Evolutionary conservation across 2,113 vertebrate species (phyloP).

Genomic region (Poeciliopsis occidentalis): DNA sequence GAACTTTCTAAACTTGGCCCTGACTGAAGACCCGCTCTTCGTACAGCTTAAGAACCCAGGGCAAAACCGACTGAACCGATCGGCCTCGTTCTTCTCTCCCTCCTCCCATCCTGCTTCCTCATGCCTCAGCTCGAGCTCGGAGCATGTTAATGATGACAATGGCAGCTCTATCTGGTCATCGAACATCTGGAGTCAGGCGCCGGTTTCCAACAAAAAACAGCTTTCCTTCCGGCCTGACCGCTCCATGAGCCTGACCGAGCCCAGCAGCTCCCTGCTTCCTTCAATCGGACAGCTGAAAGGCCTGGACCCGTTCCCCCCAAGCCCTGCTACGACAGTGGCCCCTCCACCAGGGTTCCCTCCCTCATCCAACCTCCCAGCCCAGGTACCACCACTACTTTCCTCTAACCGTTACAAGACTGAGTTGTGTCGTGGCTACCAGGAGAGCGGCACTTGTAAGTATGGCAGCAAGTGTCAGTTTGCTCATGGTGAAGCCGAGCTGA

Average conservation of each 20-base stretch:
- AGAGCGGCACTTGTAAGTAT: slow-evolving; percentile 83
- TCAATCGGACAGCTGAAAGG: slow-evolving; percentile 63
- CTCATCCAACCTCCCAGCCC: slow-evolving; percentile 45
- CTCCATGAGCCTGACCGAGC: slow-evolving; percentile 83
- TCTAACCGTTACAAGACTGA: slow-evolving; percentile 85
- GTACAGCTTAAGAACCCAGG: slow-evolving; percentile 51
- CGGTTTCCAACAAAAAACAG: slow-evolving; percentile 53
- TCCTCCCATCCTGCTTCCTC: slow-evolving; percentile 50
- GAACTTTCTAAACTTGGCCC: slow-evolving; percentile 60
- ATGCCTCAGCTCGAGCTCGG: slow-evolving; percentile 61
- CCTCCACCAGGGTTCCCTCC: no score
- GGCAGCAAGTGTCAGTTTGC: slow-evolving; percentile 89
- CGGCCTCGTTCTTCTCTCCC: slow-evolving; percentile 64
- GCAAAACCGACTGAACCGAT: slow-evolving; percentile 57
- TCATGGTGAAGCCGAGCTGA: slow-evolving; percentile 85
- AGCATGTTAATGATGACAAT: slow-evolving; percentile 63
- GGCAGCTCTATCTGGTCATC: slow-evolving; percentile 65
- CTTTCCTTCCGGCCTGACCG: slow-evolving; percentile 77
- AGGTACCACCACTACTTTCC: slow-evolving; percentile 64
- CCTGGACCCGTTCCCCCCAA: no score
- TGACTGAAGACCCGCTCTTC: slow-evolving; percentile 58
- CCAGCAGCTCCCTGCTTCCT: slow-evolving; percentile 64
- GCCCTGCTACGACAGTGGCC: no score
- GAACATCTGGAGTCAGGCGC: slow-evolving; percentile 77
- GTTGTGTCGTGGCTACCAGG: slow-evolving; percentile 83